A percentile compares a stretch with the other conserved stretches of the same genome.
Conservation (phyloP, 1,140 invertebrate genomes). For the Pseudobourletiella spinata region DNA sequence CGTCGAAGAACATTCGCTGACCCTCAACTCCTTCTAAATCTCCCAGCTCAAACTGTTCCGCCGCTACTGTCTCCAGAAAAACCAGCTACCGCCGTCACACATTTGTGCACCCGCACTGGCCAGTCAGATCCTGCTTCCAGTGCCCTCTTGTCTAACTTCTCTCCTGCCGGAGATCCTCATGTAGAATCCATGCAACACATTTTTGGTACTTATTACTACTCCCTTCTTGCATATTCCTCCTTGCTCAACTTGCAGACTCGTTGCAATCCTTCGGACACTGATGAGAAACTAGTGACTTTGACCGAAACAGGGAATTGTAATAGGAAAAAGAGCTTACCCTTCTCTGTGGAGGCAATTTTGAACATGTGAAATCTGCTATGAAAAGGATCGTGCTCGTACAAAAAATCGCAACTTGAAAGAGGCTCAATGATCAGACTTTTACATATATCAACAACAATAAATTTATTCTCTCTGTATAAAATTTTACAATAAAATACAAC, state of each 20-base stretch:
- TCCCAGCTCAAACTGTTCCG: too few relatives aligned
- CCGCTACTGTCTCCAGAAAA: too few relatives aligned
- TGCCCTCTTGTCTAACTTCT: too few relatives aligned
- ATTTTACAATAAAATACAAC: too few relatives aligned
- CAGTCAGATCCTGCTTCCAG: too few relatives aligned
- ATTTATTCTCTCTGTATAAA: too few relatives aligned
- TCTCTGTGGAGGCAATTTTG: constrained; percentile 13
- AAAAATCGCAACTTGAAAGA: neutral
- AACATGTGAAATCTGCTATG: constrained; percentile 5
- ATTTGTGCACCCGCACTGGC: too few relatives aligned
- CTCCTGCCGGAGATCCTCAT: neutral
- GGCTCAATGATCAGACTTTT: too few relatives aligned
- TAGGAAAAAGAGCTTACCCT: constrained; percentile 7
- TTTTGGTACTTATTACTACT: constrained; percentile 14
- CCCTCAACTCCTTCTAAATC: constrained; percentile 13
- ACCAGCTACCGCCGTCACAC: too few relatives aligned
- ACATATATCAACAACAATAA: too few relatives aligned
- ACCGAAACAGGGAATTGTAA: neutral
- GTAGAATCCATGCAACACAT: neutral
- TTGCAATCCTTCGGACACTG: neutral
- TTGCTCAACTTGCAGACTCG: neutral
- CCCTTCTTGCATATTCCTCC: constrained; percentile 13
- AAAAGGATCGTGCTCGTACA: too few relatives aligned
- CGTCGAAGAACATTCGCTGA: constrained; percentile 26
- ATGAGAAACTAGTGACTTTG: neutral